These are phyloP conservation scores for Sciurus vulgaris DNA, from an alignment of 2,797 vertebrate genomes.

Conservation along the genomic window DNA sequence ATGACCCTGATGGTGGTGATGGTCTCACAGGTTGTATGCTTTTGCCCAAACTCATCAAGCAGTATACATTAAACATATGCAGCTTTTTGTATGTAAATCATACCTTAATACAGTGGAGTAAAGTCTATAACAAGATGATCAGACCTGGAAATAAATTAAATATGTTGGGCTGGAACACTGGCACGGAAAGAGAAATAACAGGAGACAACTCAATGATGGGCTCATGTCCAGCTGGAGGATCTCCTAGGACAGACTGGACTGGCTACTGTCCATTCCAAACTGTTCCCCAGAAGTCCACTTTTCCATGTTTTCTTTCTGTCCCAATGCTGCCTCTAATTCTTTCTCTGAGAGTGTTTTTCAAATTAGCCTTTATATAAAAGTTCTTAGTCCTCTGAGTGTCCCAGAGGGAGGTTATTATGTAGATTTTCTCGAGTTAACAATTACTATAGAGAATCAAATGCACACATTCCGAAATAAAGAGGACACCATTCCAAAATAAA, in stretches of 20 bases:
- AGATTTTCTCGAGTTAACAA: constrained; percentile 58
- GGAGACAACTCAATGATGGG: neutral
- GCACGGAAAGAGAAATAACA: neutral
- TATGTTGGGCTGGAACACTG: neutral
- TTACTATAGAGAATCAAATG: constrained; percentile 22
- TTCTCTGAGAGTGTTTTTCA: constrained; percentile 52
- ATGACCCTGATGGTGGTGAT: neutral
- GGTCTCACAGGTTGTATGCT: neutral
- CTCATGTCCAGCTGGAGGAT: neutral
- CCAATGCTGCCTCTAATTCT: neutral
- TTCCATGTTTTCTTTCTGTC: neutral
- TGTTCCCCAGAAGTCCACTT: neutral
- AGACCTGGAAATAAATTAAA: neutral
- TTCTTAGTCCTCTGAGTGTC: constrained; percentile 19
- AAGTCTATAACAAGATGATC: neutral
- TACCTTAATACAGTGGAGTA: neutral
- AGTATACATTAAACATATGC: neutral
- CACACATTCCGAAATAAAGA: constrained; percentile 11
- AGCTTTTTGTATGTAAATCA: neutral
- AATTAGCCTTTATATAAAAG: neutral
- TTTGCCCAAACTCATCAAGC: neutral
- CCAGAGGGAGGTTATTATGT: constrained; percentile 1
- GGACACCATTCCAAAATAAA: too few species aligned
- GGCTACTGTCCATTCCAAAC: neutral
- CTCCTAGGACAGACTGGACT: neutral